Evolutionary conservation across 2,888 invertebrate genomes (phyloP).

Genomic region (Ennomos fuscantarius): DNA sequence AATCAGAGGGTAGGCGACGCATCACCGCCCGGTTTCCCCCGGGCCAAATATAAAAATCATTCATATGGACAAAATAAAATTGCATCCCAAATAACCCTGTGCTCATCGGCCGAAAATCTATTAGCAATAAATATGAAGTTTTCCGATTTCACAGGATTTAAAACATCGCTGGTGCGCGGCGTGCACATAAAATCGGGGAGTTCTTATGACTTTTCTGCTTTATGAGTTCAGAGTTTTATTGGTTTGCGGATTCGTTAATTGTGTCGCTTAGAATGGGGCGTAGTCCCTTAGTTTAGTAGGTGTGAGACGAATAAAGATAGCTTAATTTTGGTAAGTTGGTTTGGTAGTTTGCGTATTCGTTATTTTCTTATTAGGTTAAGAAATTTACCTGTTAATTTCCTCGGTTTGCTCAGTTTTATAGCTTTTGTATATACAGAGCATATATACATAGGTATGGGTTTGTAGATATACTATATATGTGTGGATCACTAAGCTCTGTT

Average conservation of each 20-base stretch:
- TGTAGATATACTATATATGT: too few relatives aligned
- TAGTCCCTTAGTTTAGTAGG: constrained; percentile 23
- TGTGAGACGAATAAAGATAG: constrained; percentile 13
- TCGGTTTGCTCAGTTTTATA: too few relatives aligned
- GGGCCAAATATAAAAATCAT: constrained; percentile 83
- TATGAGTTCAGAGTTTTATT: constrained; percentile 73
- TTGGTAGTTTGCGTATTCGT: background rate
- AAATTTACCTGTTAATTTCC: too few relatives aligned
- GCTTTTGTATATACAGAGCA: too few relatives aligned
- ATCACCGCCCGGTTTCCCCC: constrained; percentile 60
- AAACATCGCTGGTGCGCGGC: constrained; percentile 63
- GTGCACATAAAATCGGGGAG: constrained; percentile 65
- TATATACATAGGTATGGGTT: too few relatives aligned
- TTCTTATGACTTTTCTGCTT: constrained; percentile 74
- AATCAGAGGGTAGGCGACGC: constrained; percentile 64
- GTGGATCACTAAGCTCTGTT: too few relatives aligned
- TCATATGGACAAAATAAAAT: constrained; percentile 85
- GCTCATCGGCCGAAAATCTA: constrained; percentile 83
- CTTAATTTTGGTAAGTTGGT: constrained; percentile 9
- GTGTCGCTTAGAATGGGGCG: constrained; percentile 30
- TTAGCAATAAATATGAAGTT: constrained; percentile 85
- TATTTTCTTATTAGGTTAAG: background rate
- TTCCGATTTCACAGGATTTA: constrained; percentile 83
- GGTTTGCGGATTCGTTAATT: constrained; percentile 57
- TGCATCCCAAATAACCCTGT: constrained; percentile 83